phyloP scores from a whole-genome alignment of 2,113 vertebrate species.

The Carollia perspicillata region DNA sequence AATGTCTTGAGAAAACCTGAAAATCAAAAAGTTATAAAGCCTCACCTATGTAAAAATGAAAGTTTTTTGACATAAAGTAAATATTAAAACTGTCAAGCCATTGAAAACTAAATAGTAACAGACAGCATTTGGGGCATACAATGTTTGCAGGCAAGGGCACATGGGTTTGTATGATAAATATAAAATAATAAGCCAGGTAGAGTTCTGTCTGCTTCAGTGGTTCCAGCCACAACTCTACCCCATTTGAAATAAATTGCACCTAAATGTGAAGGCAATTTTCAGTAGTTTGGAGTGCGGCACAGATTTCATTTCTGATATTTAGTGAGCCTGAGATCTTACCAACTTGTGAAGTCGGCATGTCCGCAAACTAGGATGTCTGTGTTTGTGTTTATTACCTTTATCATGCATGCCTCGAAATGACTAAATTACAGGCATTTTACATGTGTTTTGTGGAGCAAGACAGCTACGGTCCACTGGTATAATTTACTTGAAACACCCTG shows the following conservation, averaged over 20 bases:
- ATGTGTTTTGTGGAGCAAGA: constrained; percentile 88
- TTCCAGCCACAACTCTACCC: constrained; percentile 78
- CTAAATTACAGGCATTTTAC: constrained; percentile 91
- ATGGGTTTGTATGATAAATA: not conserved
- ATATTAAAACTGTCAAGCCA: not conserved
- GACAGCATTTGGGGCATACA: not conserved
- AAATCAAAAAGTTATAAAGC: not conserved
- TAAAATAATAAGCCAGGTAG: constrained; percentile 3
- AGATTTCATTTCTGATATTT: constrained; percentile 83
- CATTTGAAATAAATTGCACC: constrained; percentile 85
- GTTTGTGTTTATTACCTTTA: constrained; percentile 87
- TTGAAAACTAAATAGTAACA: not conserved
- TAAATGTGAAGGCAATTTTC: constrained; percentile 86
- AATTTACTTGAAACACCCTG: constrained; percentile 92
- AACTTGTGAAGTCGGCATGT: constrained; percentile 83
- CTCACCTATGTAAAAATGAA: not conserved
- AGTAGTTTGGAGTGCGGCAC: constrained; percentile 78
- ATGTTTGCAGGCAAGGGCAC: not conserved
- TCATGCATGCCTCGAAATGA: constrained; percentile 84
- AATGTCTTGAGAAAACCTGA: not conserved
- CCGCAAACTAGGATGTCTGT: constrained; percentile 82
- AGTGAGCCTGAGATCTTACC: constrained; percentile 77
- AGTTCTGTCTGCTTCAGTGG: constrained; percentile 56
- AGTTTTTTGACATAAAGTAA: not conserved
- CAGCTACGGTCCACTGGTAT: constrained; percentile 88